A percentile compares a stretch with the other conserved stretches of the same genome.
phyloP scores from a whole-genome alignment of 2,888 invertebrate genomes.

The Archaeoteleia sp. region DNA sequence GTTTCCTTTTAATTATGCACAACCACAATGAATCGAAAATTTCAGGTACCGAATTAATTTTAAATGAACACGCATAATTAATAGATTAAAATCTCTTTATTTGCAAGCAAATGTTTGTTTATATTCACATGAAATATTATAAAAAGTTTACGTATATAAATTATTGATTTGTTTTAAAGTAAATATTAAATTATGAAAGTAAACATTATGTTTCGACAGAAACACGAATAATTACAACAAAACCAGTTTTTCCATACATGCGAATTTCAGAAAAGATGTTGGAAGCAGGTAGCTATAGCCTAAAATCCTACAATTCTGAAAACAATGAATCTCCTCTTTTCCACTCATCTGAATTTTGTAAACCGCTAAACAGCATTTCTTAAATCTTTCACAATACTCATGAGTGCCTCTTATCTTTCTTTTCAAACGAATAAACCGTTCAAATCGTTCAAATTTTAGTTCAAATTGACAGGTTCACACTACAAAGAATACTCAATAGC shows the following conservation, averaged over 20 bases:
- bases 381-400: slow-evolving; percentile 30
- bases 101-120: too few relatives aligned
- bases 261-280: slow-evolving; percentile 18
- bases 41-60: slow-evolving; percentile 23
- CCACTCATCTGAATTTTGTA: slow-evolving; percentile 37
- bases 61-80: slow-evolving; percentile 23
- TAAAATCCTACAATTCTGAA: slow-evolving; percentile 31
- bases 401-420: slow-evolving; percentile 31
- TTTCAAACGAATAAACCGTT: slow-evolving; percentile 33
- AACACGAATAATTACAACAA: too few relatives aligned
- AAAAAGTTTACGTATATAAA: too few relatives aligned
- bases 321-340: slow-evolving; percentile 42
- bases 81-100: too few relatives aligned
- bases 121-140: too few relatives aligned
- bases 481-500: slow-evolving; percentile 23
- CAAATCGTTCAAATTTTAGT: slow-evolving; percentile 35
- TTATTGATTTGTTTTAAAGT: too few relatives aligned
- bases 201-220: too few relatives aligned
- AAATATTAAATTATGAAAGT: too few relatives aligned
- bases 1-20: too few relatives aligned
- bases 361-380: slow-evolving; percentile 40
- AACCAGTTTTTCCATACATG: slow-evolving; percentile 4
- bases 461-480: slow-evolving; percentile 50
- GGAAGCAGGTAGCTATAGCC: slow-evolving; percentile 32
- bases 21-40: slow-evolving; percentile 9